phyloP scores from a whole-genome alignment of 2,113 vertebrate genomes.

The Candoia aspera region DNA sequence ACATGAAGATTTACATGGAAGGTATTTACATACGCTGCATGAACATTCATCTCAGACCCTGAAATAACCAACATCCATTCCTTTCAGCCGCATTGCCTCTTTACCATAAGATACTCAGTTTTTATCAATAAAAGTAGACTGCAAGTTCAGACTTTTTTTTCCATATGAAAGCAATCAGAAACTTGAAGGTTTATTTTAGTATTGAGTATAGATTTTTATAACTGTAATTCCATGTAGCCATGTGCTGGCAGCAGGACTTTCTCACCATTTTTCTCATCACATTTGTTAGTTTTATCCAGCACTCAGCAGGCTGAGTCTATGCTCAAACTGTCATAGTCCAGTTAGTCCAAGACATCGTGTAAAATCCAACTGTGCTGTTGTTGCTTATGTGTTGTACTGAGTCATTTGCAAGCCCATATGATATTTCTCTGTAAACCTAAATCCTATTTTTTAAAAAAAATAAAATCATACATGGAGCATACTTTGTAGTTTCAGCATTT shows the following conservation, averaged over 20 bases:
- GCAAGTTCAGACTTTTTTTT: constrained; percentile 35
- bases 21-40: constrained; percentile 62
- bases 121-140: constrained; percentile 59
- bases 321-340: constrained; percentile 68
- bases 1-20: constrained; percentile 46
- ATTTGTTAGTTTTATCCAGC: constrained; percentile 64
- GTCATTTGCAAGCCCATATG: constrained; percentile 65
- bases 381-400: constrained; percentile 75
- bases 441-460: constrained; percentile 43
- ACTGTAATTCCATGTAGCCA: constrained; percentile 75
- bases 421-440: constrained; percentile 42
- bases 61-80: constrained; percentile 64
- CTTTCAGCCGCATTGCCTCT: constrained; percentile 63
- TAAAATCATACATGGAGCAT: constrained; percentile 70
- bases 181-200: constrained; percentile 59
- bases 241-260: constrained; percentile 70
- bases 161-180: constrained; percentile 54
- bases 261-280: constrained; percentile 66
- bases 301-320: constrained; percentile 68
- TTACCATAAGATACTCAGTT: constrained; percentile 66
- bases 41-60: constrained; percentile 69
- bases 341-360: constrained; percentile 68
- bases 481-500: constrained; percentile 83
- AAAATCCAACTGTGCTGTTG: constrained; percentile 72
- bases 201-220: constrained; percentile 50